These are phyloP conservation scores for Hypercompe scribonia DNA, from an alignment of 2,888 invertebrate species.

Conservation along the genomic window DNA sequence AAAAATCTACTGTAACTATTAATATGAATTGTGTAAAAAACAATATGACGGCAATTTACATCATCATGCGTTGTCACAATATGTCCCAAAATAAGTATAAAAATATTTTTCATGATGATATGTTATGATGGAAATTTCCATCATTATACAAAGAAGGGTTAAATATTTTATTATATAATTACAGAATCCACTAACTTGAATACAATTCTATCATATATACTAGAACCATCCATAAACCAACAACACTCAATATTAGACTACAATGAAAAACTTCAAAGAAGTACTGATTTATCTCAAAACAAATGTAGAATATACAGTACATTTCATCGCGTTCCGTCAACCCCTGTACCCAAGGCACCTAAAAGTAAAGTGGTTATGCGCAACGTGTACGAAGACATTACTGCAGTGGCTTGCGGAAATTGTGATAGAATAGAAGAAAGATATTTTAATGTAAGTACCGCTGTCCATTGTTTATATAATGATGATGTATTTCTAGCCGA, in stretches of 20 bases:
- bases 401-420: conserved; percentile 55
- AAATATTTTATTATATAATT: conserved; percentile 35
- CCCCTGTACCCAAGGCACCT: conserved; percentile 39
- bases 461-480: neutral
- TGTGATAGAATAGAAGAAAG: conserved; percentile 46
- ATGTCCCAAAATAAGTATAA: too few relatives aligned
- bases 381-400: conserved; percentile 66
- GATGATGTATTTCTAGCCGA: too few relatives aligned
- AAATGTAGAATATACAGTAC: conserved; percentile 72
- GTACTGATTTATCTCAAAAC: conserved; percentile 59
- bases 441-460: conserved; percentile 65
- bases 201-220: conserved; percentile 62
- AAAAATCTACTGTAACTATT: too few relatives aligned
- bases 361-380: conserved; percentile 50
- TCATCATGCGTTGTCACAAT: too few relatives aligned
- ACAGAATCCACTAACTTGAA: conserved; percentile 62
- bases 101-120: too few relatives aligned
- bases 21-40: too few relatives aligned
- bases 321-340: conserved; percentile 65
- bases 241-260: conserved; percentile 68
- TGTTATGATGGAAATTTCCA: too few relatives aligned
- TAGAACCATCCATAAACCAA: conserved; percentile 59
- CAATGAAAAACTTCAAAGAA: conserved; percentile 72
- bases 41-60: too few relatives aligned
- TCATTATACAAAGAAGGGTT: too few relatives aligned